These are phyloP conservation scores for Unio pictorum DNA, from an alignment of 2,888 invertebrate genomes.

Conservation along the genomic window DNA sequence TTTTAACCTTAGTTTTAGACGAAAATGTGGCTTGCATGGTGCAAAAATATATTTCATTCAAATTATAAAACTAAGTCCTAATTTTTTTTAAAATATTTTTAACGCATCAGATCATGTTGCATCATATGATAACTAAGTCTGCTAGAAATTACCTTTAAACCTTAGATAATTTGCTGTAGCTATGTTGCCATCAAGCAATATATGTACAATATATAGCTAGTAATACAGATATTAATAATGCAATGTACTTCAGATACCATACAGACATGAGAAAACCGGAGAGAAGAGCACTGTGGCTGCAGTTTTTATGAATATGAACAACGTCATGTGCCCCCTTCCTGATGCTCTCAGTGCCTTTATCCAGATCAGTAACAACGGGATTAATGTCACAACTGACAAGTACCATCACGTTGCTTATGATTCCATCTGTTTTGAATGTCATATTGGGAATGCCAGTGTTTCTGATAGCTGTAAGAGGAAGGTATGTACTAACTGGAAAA, in stretches of 20 bases:
- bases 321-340: constrained; percentile 47
- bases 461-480: constrained; percentile 22
- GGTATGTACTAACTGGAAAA: constrained; percentile 12
- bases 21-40: too few species aligned
- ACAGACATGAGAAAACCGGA: constrained; percentile 14
- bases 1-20: too few species aligned
- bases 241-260: constrained; percentile 18
- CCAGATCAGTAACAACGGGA: constrained; percentile 48
- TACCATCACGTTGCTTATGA: constrained; percentile 45
- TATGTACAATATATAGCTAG: background rate
- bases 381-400: constrained; percentile 19
- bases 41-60: too few species aligned
- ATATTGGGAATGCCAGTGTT: constrained; percentile 18
- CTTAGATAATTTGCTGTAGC: background rate
- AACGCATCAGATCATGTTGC: too few species aligned
- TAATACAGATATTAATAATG: constrained; percentile 1
- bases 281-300: constrained; percentile 23
- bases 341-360: constrained; percentile 37
- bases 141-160: too few species aligned
- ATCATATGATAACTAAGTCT: too few species aligned
- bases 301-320: constrained; percentile 40
- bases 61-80: too few species aligned
- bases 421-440: constrained; percentile 44
- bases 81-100: too few species aligned
- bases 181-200: background rate